Base-by-base conservation (phyloP, 2,113 vertebrate genomes). In the Empidonax traillii region DNA sequence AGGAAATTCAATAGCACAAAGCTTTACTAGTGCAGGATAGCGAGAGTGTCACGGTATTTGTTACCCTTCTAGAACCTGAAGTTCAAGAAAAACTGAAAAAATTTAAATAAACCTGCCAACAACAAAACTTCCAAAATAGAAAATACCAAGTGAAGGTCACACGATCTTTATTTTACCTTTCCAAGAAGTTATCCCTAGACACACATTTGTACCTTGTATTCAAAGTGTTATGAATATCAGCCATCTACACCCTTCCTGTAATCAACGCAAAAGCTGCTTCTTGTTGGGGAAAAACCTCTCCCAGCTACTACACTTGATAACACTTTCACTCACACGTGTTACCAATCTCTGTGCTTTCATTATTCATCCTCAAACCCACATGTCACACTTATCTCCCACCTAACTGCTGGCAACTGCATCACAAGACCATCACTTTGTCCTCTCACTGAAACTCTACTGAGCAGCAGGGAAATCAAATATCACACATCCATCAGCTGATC, bases 1-100 rank as follows among this genome's bases (percentile, higher is more conserved):
- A 85, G 16, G 66, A 91, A 89, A 84, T 82, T 47, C 56, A 91
- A 52, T 14, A 79, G 31, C 56, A 47, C 22, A 47, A 81, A 72
- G 35, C 33, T 87, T 81, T 81, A 35, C 19, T 18, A 46, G 6
- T 28, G 19, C 33, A 87, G 35, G 39, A 77, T 2, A 67, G 47
- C 3, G 11, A 8, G 24, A 68, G 66, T 78, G 79, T 23, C 12
- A 44, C 1, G 4, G 62, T 23, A 65, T 75, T 37, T 79, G 31
- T 61, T 73, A 37, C 52, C 14, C 44, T 72, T 73, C 39, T 41
- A 61, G 62, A 67, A 91, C 0, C 0, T 63, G 27, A 76, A 65
- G 12, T 23, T 85, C 58, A 69, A 35, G 20, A 79, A 82, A 82
- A 91, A 85, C 1, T 9, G 31, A 81, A 61, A 81, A 61, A n/a